Evolutionary conservation across 2,888 invertebrate species (phyloP), one percentile per base, ranked within the genome.

Genomic region (Clistopyga incitator): DNA sequence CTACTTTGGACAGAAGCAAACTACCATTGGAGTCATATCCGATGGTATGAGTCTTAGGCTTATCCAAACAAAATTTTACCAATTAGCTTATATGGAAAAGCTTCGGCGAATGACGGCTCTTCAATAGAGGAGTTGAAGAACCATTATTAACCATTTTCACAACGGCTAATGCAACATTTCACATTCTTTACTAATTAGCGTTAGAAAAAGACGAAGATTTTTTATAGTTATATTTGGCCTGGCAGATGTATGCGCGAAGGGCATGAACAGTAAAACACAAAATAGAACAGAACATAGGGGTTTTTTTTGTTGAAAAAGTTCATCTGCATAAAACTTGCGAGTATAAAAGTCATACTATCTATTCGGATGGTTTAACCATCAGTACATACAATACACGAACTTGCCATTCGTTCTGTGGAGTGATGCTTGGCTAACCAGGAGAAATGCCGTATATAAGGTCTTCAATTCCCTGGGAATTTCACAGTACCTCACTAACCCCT

Each of bases 401-500:
- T 18, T 64, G 18, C 18, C 34, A 50, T 71, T 78, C 47, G 20
- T 59, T 38, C 20, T 38, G 20, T 8, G n/a, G 29, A 47, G 61
- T 50, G 47, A 61, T 47, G 67, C 15, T 25, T 18, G 42, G 47
- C 11, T 45, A 42, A 20, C 47, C 47, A 11, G 61, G 29, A 15
- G 61, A 20, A 64, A 50, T 64, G 34, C 61, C 20, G 61, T 61
- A 34, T 25, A 72, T 18, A 20, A 64, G 64, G 74, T 56, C 74
- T 74, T 74, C 64, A 65, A 80, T 65, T 50, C 67, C 4, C 29
- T 67, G 54, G 59, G 15, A 47, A 59, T 67, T 54, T 25, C 34
- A 20, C 42, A 34, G 54, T 11, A 52, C 64, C 23, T 64, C 50
- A 11, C 34, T 54, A 20, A 54, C 52, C 34, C 42, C 47, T 20